Base-by-base conservation (phyloP, 2,797 vertebrate species). In the Numenius phaeopus region DNA sequence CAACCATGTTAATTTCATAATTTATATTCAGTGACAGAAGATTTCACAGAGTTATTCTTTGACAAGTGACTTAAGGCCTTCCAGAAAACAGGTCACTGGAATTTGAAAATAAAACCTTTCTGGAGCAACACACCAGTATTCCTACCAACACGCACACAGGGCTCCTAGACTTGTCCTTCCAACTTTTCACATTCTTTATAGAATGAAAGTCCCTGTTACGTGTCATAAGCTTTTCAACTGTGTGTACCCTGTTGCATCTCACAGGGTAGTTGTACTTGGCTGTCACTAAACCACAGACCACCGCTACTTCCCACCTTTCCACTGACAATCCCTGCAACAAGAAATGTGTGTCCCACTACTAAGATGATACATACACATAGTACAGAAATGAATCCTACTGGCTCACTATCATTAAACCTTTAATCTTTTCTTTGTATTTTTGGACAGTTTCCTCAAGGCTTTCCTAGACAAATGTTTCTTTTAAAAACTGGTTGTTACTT, bases 241-340 rank as follows among this genome's bases (percentile, higher is more conserved):
- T 21, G 7, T 0, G 1, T 19, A 34, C 10, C 14, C 34, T 0
- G 0, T 26, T 65, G 34, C 54, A 49, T 5, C 30, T 71, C 47
- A 8, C 26, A 20, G 14, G 24, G 14, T 11, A n/a, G 61, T 8
- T 34, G 54, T 14, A 10, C 67, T 23, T 11, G 4, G 12, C 44
- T 4, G 0, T 20, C 54, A 22, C 54, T 44, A 9, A 76, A 49
- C 21, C 64, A 58, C 34, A 71, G 59, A 27, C 30, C 34, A 20
- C 54, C 20, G 40, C 69, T 69, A 46, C 55, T 46, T 58, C 42
- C 47, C 58, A 58, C 29, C 14, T 19, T 54, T 24, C 29, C 2
- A 2, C 77, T 24, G 29, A 22, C 62, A 54, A 4, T 3, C 23
- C 32, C 47, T 40, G 22, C 42, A 29, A 50, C 22, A 44, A 27